phyloP scores from a whole-genome alignment of 2,888 invertebrate species.

The Mesodorylaimus sp. region DNA sequence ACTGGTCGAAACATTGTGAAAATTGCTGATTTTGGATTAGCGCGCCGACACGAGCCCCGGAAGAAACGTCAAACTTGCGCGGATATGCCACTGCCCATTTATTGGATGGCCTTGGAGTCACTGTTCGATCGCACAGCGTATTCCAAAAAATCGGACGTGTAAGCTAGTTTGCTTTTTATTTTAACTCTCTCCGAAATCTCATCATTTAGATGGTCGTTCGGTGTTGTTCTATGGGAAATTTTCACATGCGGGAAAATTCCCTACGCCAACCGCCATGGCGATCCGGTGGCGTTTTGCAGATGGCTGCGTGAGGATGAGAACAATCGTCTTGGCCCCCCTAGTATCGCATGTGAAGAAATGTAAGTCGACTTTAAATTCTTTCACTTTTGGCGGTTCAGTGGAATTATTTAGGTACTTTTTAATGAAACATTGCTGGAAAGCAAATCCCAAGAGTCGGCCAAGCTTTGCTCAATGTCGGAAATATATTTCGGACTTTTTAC shows the following conservation, averaged over 20 bases:
- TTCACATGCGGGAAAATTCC: conserved; percentile 91
- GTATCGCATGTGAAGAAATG: conserved; percentile 76
- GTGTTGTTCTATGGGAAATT: conserved; percentile 86
- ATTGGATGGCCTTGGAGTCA: conserved; percentile 13
- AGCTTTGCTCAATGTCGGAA: no score
- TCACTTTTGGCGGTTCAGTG: no score
- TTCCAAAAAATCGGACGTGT: conserved; percentile 10
- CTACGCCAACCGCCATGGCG: conserved; percentile 80
- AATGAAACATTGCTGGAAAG: no score
- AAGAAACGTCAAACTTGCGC: conserved; percentile 6
- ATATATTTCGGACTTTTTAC: no score
- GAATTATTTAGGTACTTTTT: no score
- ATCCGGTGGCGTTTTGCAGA: no score
- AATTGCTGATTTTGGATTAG: conserved; percentile 90
- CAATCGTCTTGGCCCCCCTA: conserved; percentile 81
- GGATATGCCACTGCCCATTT: conserved; percentile 11
- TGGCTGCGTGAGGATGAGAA: no score
- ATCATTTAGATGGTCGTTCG: conserved; percentile 96
- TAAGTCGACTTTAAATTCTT: no score
- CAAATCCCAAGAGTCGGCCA: no score
- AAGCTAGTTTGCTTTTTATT: no score
- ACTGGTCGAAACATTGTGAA: conserved; percentile 78
- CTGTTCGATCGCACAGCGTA: conserved; percentile 11
- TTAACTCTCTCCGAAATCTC: no score
- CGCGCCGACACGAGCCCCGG: conserved; percentile 51